Evolutionary conservation across 2,888 invertebrate genomes (phyloP).

Genomic region (Chesias legatella): DNA sequence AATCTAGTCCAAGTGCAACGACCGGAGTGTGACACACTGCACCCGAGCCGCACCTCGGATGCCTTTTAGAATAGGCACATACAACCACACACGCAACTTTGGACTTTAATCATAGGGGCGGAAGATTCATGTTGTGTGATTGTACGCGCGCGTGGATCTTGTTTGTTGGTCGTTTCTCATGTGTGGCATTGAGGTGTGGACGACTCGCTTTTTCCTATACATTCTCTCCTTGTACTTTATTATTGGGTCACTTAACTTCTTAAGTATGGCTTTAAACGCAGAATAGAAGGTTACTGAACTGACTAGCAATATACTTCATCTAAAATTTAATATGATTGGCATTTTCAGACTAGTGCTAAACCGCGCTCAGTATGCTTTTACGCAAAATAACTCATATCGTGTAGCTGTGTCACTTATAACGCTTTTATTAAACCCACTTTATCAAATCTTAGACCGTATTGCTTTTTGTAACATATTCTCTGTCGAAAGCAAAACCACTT

Average conservation of each 20-base stretch:
- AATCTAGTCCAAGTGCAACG: conserved; percentile 63
- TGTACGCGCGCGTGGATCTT: conserved; percentile 14
- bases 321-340: neutral
- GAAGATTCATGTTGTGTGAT: conserved; percentile 8
- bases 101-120: conserved; percentile 5
- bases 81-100: conserved; percentile 7
- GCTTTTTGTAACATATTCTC: too few relatives aligned
- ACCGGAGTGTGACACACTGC: conserved; percentile 68
- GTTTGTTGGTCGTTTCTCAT: conserved; percentile 26
- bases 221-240: conserved; percentile 19
- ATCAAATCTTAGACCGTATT: too few relatives aligned
- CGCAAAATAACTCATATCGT: too few relatives aligned
- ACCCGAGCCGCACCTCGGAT: conserved; percentile 46
- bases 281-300: neutral
- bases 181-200: conserved; percentile 25
- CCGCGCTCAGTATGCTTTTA: too few relatives aligned
- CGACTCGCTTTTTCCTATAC: conserved; percentile 28
- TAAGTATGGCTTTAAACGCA: too few relatives aligned
- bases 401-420: too few relatives aligned
- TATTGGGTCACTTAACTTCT: conserved; percentile 17
- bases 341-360: too few relatives aligned
- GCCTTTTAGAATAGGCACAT: conserved; percentile 24
- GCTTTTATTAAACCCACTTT: too few relatives aligned
- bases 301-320: too few relatives aligned
- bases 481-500: too few relatives aligned